These are phyloP conservation scores for Diadema setosum DNA, from an alignment of 35 echinoderm and acorn worm species.

Conservation along the genomic window DNA sequence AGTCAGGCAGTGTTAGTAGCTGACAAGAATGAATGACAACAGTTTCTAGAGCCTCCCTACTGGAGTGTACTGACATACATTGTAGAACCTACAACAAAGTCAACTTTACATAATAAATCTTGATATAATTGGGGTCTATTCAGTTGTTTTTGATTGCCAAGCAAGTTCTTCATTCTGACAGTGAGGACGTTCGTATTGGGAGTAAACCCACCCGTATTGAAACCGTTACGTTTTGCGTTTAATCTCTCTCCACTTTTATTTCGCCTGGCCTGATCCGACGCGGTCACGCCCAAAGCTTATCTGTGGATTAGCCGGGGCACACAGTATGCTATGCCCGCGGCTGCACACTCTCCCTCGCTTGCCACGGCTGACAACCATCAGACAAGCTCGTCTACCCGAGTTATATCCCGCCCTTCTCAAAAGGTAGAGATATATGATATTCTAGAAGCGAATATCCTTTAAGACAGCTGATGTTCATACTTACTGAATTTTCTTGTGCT, in stretches of 20 bases:
- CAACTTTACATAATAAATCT: not conserved
- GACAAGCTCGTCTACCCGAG: not conserved
- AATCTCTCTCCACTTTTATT: too few relatives aligned
- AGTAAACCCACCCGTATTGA: not conserved
- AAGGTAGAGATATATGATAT: not conserved
- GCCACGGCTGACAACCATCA: not conserved
- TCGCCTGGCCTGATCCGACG: not conserved
- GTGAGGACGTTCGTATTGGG: not conserved
- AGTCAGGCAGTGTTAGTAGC: too few relatives aligned
- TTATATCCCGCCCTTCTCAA: not conserved
- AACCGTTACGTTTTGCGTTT: too few relatives aligned
- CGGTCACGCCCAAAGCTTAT: not conserved
- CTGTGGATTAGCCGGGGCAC: not conserved
- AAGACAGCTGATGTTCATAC: not conserved
- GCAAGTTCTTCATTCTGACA: not conserved
- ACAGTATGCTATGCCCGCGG: not conserved
- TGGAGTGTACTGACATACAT: too few relatives aligned
- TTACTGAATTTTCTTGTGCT: slow-evolving; percentile 22
- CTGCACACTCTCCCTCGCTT: too few relatives aligned
- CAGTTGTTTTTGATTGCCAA: not conserved
- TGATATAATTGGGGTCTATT: not conserved
- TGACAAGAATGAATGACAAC: too few relatives aligned
- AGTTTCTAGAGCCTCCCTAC: too few relatives aligned
- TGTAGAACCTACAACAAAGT: not conserved
- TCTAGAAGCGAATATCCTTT: not conserved